Evolutionary conservation across 2,113 vertebrate genomes (phyloP), one percentile per base, ranked within the genome.

Genomic region (Vulpes vulpes): DNA sequence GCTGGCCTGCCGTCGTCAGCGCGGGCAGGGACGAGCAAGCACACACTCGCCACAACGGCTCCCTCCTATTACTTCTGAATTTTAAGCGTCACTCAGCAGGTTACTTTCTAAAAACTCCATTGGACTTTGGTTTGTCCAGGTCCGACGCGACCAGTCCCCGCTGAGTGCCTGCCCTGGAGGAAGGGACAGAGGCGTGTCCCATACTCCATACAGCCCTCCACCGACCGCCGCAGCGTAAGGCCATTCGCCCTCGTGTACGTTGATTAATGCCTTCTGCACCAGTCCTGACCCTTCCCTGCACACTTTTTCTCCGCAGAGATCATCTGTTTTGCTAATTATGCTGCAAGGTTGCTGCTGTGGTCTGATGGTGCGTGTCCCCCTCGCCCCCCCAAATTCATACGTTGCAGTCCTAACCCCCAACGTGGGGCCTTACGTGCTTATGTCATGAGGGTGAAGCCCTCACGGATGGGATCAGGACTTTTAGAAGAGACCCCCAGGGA

Each of bases 121-220:
- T 81, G 30, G 86, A 64, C 4, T 93, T 89, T 55, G 73, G 59
- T 64, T 88, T 84, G 69, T 92, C 93, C 89, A n/a, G 51, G 53
- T 86, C 78, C 55, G 69, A 30, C 30, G 76, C 10, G 23, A 69
- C 59, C 71, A 57, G 25, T 53, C 4, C 1, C 4, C 12, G 67
- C 16, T 32, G 25, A 51, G 10, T 22, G 35, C 25, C 87, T 83
- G 67, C 62, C 86, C 14, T 9, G 22, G 35, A 30, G 6, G 14
- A 60, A 76, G 30, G 25, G 32, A 64, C 2, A 35, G 1, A 3
- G 11, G 3, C 20, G 12, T 23, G 4, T 38, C 53, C 43, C 38
- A 2, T 55, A 53, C 74, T 51, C 92, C 53, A 19, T 8, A 11
- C 0, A 71, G 23, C 2, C 55, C 87, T 85, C 60, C 55, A 57